These are phyloP conservation scores for Poicephalus gulielmi DNA, from an alignment of 2,113 vertebrate genomes.

Conservation along the genomic window DNA sequence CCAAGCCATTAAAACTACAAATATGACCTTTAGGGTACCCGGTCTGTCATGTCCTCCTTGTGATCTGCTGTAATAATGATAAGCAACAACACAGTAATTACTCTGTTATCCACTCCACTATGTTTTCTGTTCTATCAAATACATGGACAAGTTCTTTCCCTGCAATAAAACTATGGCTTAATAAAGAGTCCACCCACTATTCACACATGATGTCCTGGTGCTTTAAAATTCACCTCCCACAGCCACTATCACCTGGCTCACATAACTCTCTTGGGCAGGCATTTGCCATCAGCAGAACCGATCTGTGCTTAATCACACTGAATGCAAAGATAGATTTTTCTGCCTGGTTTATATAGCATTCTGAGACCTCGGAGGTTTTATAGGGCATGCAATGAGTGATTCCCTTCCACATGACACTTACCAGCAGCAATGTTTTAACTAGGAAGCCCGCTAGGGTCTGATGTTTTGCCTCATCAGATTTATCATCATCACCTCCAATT, in stretches of 20 bases:
- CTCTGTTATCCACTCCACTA: background rate
- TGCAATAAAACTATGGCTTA: background rate
- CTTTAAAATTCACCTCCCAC: background rate
- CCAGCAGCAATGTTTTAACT: background rate
- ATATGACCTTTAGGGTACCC: background rate
- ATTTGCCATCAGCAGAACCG: background rate
- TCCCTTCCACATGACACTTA: background rate
- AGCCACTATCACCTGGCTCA: background rate
- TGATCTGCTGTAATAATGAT: background rate
- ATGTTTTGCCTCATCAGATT: background rate
- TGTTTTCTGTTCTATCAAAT: background rate
- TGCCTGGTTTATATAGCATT: background rate
- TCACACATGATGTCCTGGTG: rapidly evolving
- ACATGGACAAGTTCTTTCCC: background rate
- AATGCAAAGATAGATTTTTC: background rate
- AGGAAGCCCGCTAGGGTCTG: background rate
- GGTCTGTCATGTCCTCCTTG: background rate
- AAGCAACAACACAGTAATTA: background rate
- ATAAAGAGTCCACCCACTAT: background rate
- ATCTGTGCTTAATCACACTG: background rate
- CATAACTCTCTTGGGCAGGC: background rate
- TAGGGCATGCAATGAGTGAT: background rate
- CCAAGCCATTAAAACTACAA: background rate
- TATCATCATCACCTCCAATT: background rate
- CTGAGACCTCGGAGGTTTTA: background rate